Conservation (phyloP, 2,888 invertebrate species). For the Agonopterix heracliana region DNA sequence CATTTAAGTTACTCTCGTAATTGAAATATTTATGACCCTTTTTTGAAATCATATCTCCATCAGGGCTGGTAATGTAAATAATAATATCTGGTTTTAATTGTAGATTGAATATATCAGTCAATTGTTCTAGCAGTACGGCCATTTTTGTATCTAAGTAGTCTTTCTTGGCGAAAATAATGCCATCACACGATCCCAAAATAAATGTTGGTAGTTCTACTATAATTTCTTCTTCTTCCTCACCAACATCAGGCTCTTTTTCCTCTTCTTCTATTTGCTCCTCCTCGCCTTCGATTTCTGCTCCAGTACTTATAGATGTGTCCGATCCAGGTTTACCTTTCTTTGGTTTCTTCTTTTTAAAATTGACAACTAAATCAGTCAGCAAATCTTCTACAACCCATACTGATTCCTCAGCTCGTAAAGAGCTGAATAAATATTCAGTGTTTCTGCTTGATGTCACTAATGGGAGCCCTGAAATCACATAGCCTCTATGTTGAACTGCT, state of each 20-base stretch:
- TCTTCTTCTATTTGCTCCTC: conserved; percentile 29
- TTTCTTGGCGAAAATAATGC: conserved; percentile 32
- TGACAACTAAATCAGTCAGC: conserved; percentile 37
- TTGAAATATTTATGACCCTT: conserved; percentile 45
- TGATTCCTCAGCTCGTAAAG: conserved; percentile 49
- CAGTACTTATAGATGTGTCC: conserved; percentile 27
- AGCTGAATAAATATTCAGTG: conserved; percentile 27
- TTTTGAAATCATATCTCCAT: conserved; percentile 67
- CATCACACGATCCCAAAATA: conserved; percentile 43
- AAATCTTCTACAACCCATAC: conserved; percentile 32
- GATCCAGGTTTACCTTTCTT: conserved; percentile 17
- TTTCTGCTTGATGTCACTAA: conserved; percentile 62
- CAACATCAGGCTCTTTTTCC: conserved; percentile 26
- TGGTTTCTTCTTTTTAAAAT: conserved; percentile 45
- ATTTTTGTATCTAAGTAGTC: conserved; percentile 35
- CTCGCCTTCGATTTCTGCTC: conserved; percentile 21
- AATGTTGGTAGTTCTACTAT: conserved; percentile 49
- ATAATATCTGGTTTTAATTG: conserved; percentile 64
- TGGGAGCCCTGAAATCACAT: conserved; percentile 80
- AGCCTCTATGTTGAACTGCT: conserved; percentile 76
- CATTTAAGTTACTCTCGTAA: conserved; percentile 32
- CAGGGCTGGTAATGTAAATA: conserved; percentile 73
- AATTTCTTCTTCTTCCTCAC: conserved; percentile 31
- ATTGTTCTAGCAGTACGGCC: conserved; percentile 39
- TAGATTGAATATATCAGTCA: conserved; percentile 44